phyloP scores from a whole-genome alignment of 2,888 invertebrate species.

The Meiosimyza platycephala region DNA sequence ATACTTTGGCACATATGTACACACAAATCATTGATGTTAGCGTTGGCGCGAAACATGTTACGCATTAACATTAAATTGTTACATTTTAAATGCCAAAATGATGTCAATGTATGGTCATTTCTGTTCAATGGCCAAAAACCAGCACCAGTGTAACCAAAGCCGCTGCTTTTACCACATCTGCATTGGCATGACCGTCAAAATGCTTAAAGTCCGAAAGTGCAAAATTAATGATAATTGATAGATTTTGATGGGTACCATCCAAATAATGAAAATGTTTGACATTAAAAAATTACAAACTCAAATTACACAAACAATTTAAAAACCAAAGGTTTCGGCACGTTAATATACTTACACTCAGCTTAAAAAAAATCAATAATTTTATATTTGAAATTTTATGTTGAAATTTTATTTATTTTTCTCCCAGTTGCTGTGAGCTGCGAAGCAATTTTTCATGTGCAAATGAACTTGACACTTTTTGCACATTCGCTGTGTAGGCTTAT shows the following conservation, averaged over 20 bases:
- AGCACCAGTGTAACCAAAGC: background rate
- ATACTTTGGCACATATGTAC: background rate
- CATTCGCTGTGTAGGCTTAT: too few species aligned
- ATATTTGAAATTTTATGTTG: too few species aligned
- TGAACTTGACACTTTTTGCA: too few species aligned
- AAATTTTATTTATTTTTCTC: too few species aligned
- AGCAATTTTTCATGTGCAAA: too few species aligned
- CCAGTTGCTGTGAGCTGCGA: too few species aligned
- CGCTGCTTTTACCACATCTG: conserved; percentile 13
- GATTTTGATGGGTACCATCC: conserved; percentile 39
- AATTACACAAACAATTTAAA: too few species aligned
- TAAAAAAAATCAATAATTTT: too few species aligned
- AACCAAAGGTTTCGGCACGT: too few species aligned
- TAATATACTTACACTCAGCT: too few species aligned
- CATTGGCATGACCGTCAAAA: conserved; percentile 24
- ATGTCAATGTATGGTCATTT: background rate
- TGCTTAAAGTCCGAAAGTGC: conserved; percentile 29
- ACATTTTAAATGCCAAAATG: background rate
- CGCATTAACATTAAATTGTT: conserved; percentile 10
- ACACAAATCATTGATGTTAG: conserved; percentile 34
- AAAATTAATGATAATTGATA: conserved; percentile 48
- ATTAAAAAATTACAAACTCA: too few species aligned
- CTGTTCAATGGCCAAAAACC: background rate
- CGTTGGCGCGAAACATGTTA: conserved; percentile 42
- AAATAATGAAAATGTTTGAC: background rate